These are phyloP conservation scores for Podarcis muralis DNA, from an alignment of 2,113 vertebrate genomes.

Conservation along the genomic window DNA sequence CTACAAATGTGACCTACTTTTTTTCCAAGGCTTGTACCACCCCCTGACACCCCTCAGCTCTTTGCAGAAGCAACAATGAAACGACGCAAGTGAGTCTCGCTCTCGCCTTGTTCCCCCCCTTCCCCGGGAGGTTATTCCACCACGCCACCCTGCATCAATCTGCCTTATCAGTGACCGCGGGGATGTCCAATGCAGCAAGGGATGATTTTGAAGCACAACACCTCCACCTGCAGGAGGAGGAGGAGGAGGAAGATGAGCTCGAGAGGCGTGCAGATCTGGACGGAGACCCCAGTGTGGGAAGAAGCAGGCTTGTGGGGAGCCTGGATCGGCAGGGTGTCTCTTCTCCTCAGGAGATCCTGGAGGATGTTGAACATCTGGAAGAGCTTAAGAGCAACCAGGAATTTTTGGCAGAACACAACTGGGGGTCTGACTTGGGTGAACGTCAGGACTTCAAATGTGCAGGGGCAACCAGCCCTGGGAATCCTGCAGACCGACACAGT, in stretches of 20 bases:
- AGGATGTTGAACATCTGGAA: constrained; percentile 40
- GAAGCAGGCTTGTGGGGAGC: not conserved
- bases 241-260: constrained; percentile 57
- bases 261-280: constrained; percentile 74
- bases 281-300: constrained; percentile 75
- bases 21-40: not conserved
- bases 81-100: constrained; percentile 53
- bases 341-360: constrained; percentile 41
- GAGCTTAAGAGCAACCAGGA: constrained; percentile 2
- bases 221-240: constrained; percentile 46
- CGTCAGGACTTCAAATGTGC: constrained; percentile 36
- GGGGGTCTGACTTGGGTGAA: constrained; percentile 44
- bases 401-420: constrained; percentile 28
- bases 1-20: constrained; percentile 40
- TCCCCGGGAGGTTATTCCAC: not conserved
- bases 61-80: constrained; percentile 44
- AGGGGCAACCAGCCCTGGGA: not conserved
- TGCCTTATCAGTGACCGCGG: not conserved
- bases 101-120: not conserved
- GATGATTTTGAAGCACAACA: constrained; percentile 17
- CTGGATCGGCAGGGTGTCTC: accelerated
- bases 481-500: constrained; percentile 36
- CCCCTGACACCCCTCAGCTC: not conserved
- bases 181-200: constrained; percentile 62
- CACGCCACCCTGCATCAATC: not conserved